Evolutionary conservation across 2,888 invertebrate genomes (phyloP).

Genomic region (Gymnosoma rotundatum): DNA sequence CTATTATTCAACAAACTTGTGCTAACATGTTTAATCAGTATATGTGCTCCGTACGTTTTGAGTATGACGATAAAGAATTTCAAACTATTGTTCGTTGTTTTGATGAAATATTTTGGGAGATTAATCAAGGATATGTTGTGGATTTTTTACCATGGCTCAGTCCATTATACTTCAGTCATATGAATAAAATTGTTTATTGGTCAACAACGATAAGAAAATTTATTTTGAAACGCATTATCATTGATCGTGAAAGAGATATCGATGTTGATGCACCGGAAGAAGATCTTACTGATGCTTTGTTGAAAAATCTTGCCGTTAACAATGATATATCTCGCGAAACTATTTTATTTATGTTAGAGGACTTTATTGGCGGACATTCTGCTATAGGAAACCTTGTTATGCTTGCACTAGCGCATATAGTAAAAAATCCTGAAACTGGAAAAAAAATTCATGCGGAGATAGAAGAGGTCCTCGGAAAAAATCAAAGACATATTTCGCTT

Average conservation of each 20-base stretch:
- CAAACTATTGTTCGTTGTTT: conserved; percentile 87
- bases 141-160: conserved; percentile 93
- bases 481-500: conserved; percentile 84
- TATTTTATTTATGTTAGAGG: conserved; percentile 91
- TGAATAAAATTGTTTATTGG: conserved; percentile 87
- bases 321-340: conserved; percentile 87
- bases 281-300: conserved; percentile 91
- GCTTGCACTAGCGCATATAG: conserved; percentile 88
- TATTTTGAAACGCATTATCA: conserved; percentile 88
- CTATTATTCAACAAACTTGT: conserved; percentile 87
- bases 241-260: conserved; percentile 80
- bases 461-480: conserved; percentile 84
- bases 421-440: conserved; percentile 86
- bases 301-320: conserved; percentile 87
- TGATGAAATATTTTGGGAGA: conserved; percentile 95
- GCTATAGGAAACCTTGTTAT: conserved; percentile 93
- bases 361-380: conserved; percentile 94
- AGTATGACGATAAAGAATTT: conserved; percentile 87
- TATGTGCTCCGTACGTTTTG: conserved; percentile 92
- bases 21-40: conserved; percentile 93
- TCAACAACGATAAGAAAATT: conserved; percentile 88
- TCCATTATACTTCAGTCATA: conserved; percentile 88
- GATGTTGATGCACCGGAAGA: conserved; percentile 86
- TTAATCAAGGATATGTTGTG: conserved; percentile 93
- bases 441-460: conserved; percentile 87